Percentiles rank a stretch among this genome's conserved stretches.
phyloP scores from a whole-genome alignment of 2,888 invertebrate genomes.

The Cepaea hortensis region DNA sequence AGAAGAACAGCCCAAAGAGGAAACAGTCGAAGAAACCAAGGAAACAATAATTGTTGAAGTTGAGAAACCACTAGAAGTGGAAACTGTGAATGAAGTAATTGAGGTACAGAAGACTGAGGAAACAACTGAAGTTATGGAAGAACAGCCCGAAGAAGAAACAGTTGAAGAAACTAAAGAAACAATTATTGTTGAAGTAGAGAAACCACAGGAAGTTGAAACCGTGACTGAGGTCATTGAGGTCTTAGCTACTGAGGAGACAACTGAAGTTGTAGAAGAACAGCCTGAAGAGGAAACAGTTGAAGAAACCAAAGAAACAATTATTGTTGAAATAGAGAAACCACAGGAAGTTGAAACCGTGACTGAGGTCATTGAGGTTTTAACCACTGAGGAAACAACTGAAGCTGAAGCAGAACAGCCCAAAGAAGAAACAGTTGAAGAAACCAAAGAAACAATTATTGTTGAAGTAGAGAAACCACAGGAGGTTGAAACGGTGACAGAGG shows the following conservation, averaged over 20 bases:
- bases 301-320: slow-evolving; percentile 15
- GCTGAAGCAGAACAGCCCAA: slow-evolving; percentile 53
- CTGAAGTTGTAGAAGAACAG: background rate
- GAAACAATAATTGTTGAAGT: slow-evolving; percentile 45
- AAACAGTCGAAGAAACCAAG: slow-evolving; percentile 43
- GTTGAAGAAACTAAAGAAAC: slow-evolving; percentile 49
- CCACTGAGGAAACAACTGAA: slow-evolving; percentile 45
- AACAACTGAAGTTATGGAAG: slow-evolving; percentile 17
- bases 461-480: slow-evolving; percentile 56
- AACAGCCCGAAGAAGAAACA: slow-evolving; percentile 46
- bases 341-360: background rate
- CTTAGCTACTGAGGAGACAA: slow-evolving; percentile 16
- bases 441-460: slow-evolving; percentile 47
- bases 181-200: slow-evolving; percentile 49
- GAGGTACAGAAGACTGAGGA: slow-evolving; percentile 39
- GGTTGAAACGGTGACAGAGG: slow-evolving; percentile 51
- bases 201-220: slow-evolving; percentile 46
- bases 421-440: slow-evolving; percentile 51
- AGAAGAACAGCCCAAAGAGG: slow-evolving; percentile 44
- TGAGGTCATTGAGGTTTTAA: background rate
- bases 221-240: slow-evolving; percentile 44
- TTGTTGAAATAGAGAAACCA: slow-evolving; percentile 24
- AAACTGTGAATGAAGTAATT: slow-evolving; percentile 43
- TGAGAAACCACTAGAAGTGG: slow-evolving; percentile 43
- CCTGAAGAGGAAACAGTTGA: slow-evolving; percentile 47